A percentile compares a stretch with the other conserved stretches of the same genome.
These are phyloP conservation scores for Drosophila nasuta DNA, from an alignment of 1,140 invertebrate species.

Conservation along the genomic window DNA sequence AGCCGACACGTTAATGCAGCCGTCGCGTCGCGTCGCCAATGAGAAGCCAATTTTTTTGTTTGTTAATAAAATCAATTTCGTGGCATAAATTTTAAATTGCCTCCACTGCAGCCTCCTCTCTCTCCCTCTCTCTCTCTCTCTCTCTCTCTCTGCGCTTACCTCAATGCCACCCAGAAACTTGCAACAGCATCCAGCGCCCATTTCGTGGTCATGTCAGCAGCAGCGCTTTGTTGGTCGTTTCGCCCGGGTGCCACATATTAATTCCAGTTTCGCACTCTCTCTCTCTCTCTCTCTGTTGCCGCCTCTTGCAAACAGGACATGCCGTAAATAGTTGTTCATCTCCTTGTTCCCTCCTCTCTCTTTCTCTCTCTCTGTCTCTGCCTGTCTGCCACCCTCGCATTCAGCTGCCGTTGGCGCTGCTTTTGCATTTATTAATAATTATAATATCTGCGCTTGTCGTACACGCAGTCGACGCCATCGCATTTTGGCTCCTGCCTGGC, in stretches of 20 bases:
- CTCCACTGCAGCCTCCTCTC: neutral
- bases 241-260: constrained; percentile 77
- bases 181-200: constrained; percentile 22
- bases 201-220: constrained; percentile 59
- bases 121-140: neutral
- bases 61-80: constrained; percentile 79
- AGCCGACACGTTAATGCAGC: constrained; percentile 65
- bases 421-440: constrained; percentile 82
- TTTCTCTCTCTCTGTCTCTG: neutral
- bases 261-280: constrained; percentile 76
- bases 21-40: constrained; percentile 9
- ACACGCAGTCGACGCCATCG: constrained; percentile 26
- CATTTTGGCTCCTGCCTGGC: constrained; percentile 8
- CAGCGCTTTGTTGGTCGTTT: constrained; percentile 60
- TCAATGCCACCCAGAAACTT: constrained; percentile 1
- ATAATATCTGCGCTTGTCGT: constrained; percentile 77
- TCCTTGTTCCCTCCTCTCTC: neutral
- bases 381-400: constrained; percentile 4
- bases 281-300: neutral
- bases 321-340: constrained; percentile 76
- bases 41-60: constrained; percentile 61
- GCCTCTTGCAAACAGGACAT: constrained; percentile 50
- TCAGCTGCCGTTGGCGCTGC: constrained; percentile 32
- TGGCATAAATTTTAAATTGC: constrained; percentile 69
- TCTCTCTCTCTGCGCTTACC: neutral